A percentile compares a stretch with the other conserved stretches of the same genome.
Evolutionary conservation across 1,140 invertebrate species (phyloP).

Genomic region (Dinoponera quadriceps): DNA sequence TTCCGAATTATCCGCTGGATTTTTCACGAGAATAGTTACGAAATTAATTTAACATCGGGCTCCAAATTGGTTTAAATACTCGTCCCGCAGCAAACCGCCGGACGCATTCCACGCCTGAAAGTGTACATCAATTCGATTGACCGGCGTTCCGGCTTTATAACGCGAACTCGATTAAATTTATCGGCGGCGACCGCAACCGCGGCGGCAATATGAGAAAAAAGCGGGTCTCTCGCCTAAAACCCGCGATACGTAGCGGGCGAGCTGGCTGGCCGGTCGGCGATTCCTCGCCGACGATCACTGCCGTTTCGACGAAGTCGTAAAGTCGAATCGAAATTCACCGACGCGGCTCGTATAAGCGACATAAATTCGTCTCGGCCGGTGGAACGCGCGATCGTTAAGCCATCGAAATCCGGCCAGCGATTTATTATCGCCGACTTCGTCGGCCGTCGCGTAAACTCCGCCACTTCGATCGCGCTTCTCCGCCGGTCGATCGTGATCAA

Average conservation of each 20-base stretch:
- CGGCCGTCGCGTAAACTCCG: slow-evolving; percentile 65
- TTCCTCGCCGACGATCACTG: slow-evolving; percentile 44
- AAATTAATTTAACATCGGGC: not conserved
- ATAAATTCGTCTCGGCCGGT: slow-evolving; percentile 71
- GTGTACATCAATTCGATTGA: slow-evolving; percentile 16
- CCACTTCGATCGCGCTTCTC: not conserved
- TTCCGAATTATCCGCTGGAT: not conserved
- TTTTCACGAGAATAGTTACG: not conserved
- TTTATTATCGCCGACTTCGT: slow-evolving; percentile 69
- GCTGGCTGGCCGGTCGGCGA: slow-evolving; percentile 15
- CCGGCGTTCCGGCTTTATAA: slow-evolving; percentile 32
- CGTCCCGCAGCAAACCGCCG: not conserved
- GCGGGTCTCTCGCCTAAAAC: slow-evolving; percentile 7
- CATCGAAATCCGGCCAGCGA: slow-evolving; percentile 63
- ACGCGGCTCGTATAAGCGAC: slow-evolving; percentile 60
- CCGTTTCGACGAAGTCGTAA: slow-evolving; percentile 68
- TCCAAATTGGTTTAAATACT: slow-evolving; percentile 25
- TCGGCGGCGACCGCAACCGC: not conserved
- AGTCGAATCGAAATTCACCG: slow-evolving; percentile 70
- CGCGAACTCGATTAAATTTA: slow-evolving; percentile 45
- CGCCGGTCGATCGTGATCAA: not conserved
- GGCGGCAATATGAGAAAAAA: slow-evolving; percentile 33
- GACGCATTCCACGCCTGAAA: not conserved
- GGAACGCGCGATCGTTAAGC: slow-evolving; percentile 73
- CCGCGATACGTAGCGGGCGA: not conserved